Base-by-base conservation (phyloP, 1,140 invertebrate species). In the Nephila pilipes region DNA sequence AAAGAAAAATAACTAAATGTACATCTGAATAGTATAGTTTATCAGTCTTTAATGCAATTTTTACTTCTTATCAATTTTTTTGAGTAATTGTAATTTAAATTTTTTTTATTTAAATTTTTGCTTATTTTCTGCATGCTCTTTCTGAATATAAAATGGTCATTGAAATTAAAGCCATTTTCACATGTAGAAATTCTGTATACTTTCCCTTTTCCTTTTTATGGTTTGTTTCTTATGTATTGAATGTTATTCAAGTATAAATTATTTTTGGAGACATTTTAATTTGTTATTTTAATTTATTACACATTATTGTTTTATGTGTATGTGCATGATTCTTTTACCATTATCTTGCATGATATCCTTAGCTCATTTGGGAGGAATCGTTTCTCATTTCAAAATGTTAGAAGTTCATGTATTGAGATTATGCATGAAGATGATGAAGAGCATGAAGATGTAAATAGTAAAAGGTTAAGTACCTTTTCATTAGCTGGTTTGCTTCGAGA, bases 371-470 rank as follows among this genome's bases (percentile, higher is more conserved):
- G 85, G 63, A 88, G 92, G 65, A 87, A 93, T 65, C 29, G 92
- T 6, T 93, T 81, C 38, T 85, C 87, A 20, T 46, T 89, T 32
- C 85, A 88, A 46, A 93, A 93, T 83, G 65, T 93, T 46, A 38
- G 92, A 81, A 89, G 83, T 54, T 88, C 92, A 29, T 93, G 85
- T 29, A 93, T 93, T 81, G 83, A 87, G 80, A 92, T 92, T 65
- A 94, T 94, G 85, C 75, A 83, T 87, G 93, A 93, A 93, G 93
- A 93, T 32, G 93, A 93, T 5, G 90, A 92, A 58, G 93, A 93
- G 32, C 81, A 81, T 20, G 93, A 93, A 60, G 93, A 93, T 75
- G 65, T 93, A 58, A 85, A 80, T 83, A 93, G 79, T 57, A 93
- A 87, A 63, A 63, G 85, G 75, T 79, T 90, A 79, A 90, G 87